These are phyloP conservation scores for Caenorhabditis sp. DNA, from an alignment of 2,888 invertebrate genomes.

Conservation along the genomic window DNA sequence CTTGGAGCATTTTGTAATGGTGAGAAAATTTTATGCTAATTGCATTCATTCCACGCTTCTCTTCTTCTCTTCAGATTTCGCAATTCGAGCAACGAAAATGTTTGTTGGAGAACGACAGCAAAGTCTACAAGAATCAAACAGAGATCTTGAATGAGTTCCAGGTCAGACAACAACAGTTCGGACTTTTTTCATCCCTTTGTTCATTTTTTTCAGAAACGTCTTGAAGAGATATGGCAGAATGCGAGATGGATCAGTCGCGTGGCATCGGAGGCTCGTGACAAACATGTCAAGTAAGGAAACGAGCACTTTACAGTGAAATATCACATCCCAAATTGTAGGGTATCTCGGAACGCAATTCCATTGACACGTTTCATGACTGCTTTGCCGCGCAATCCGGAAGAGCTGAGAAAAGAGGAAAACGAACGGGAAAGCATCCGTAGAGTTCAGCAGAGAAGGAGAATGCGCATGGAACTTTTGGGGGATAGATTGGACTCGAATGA, in stretches of 20 bases:
- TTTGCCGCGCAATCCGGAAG: conserved; percentile 45
- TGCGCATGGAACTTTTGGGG: conserved; percentile 39
- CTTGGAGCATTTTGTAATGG: conserved; percentile 85
- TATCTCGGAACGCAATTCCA: conserved; percentile 78
- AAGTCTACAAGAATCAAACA: conserved; percentile 70
- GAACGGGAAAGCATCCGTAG: conserved; percentile 30
- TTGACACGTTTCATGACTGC: conserved; percentile 74
- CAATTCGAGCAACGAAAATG: conserved; percentile 76
- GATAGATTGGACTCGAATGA: conserved; percentile 23
- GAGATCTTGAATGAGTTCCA: conserved; percentile 87
- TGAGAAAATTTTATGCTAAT: too few species aligned
- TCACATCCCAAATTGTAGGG: conserved; percentile 41
- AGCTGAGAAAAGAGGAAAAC: conserved; percentile 43
- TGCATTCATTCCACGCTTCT: too few species aligned
- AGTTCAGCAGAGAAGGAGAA: conserved; percentile 34
- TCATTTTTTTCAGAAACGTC: conserved; percentile 81
- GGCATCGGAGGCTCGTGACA: conserved; percentile 92
- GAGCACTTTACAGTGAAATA: neutral
- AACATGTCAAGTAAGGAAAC: conserved; percentile 79
- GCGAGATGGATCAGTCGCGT: conserved; percentile 97
- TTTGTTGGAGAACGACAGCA: conserved; percentile 70
- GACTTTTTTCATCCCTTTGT: too few species aligned
- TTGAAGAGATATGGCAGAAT: conserved; percentile 93
- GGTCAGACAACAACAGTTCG: conserved; percentile 67
- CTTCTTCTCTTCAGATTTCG: conserved; percentile 57